phyloP scores from a whole-genome alignment of 2,888 invertebrate species.

The Eupithecia vulgata region DNA sequence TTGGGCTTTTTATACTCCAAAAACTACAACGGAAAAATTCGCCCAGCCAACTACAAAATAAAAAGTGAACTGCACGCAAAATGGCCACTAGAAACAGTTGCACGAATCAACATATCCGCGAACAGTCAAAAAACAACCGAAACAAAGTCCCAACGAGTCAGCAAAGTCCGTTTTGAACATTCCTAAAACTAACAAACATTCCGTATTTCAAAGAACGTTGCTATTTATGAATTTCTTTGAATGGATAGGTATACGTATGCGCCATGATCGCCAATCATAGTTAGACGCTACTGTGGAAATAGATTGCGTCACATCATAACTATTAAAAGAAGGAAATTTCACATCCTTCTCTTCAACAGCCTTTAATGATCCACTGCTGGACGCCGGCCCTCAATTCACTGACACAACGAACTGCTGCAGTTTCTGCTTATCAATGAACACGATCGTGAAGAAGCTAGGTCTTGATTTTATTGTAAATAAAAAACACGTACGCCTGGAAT shows the following conservation, averaged over 20 bases:
- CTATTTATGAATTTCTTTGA: not conserved
- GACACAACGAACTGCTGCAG: too few species aligned
- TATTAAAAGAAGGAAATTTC: not conserved
- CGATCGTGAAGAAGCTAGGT: too few species aligned
- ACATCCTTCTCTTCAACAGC: too few species aligned
- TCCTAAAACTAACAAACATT: conserved; percentile 28
- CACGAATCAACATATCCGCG: conserved; percentile 14
- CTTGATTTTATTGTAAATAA: too few species aligned
- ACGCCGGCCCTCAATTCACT: too few species aligned
- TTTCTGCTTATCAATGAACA: too few species aligned
- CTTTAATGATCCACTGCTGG: too few species aligned
- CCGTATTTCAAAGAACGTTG: conserved; percentile 7
- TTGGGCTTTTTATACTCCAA: not conserved
- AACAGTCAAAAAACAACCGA: conserved; percentile 12
- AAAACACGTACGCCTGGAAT: too few species aligned
- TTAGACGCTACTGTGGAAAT: not conserved
- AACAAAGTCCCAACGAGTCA: not conserved
- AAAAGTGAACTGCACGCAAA: conserved; percentile 2
- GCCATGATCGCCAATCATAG: not conserved
- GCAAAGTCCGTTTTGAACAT: conserved; percentile 12
- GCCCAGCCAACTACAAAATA: not conserved
- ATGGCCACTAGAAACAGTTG: conserved; percentile 9
- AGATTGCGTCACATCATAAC: not conserved
- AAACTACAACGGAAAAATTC: not conserved
- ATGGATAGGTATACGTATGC: not conserved